Base-by-base conservation (phyloP, 2,113 vertebrate genomes). In the Neodontobutis hainanensis region DNA sequence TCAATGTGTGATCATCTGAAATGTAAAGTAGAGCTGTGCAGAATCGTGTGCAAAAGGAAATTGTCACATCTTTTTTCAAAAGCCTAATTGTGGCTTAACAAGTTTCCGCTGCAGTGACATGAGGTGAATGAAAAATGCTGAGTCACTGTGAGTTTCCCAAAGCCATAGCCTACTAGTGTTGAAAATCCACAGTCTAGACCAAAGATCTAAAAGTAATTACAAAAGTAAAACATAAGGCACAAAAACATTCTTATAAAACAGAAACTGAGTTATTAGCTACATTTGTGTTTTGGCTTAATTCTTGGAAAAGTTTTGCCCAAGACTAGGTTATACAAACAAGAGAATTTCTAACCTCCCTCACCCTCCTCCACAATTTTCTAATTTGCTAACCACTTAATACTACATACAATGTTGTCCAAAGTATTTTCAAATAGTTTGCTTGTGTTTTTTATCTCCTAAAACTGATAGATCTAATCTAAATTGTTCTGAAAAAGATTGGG, bases 71-170 rank as follows among this genome's bases (percentile, higher is more conserved):
- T n/a, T 27, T 27, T 27, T 27, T 27, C 19, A 27, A 27, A 27
- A 27, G 3, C 19, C 19, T 27, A 27, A 2, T 27, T 27, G 14
- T n/a, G 34, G 12, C 3, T 38, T 14, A 7, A n/a, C 52, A 4
- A 3, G 52, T 55, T 55, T n/a, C 34, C 14, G 8, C 12, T 12
- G 8, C 2, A 7, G 32, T 38, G 32, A 15, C 8, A 0, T 12
- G 5, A 36, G 32, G 52, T 55, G 40, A 65, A 7, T 16, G 59
- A 27, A 70, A 68, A 85, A 60, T 81, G 87, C 75, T 68, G 60
- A 80, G 68, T 89, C 87, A 89, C 40, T 8, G 15, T 86, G 75
- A 84, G 47, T 50, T 5, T 48, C 43, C 6, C 65, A 43, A 46
- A 14, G 19, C 19, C 19, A 27, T 27, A 27, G 19, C 19, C 19